phyloP scores from a whole-genome alignment of 92 coral and sea anemone species.

The Scolanthus callimorphus region DNA sequence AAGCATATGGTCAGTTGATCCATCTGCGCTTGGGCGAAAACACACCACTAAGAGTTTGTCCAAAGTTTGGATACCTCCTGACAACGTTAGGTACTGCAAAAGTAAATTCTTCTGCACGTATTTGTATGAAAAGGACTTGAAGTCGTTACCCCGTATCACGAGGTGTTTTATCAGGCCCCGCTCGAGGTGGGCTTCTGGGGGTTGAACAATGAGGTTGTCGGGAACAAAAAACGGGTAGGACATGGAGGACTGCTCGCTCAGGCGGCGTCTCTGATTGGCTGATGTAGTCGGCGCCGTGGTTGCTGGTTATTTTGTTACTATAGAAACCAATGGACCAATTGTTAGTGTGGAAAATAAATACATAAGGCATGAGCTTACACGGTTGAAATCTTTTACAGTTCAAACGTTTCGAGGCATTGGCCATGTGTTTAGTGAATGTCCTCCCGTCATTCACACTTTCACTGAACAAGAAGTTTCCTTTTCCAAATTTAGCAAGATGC shows the following conservation, averaged over 20 bases:
- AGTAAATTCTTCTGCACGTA: conserved; percentile 57
- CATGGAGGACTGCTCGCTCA: conserved; percentile 3
- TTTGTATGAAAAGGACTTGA: conserved; percentile 51
- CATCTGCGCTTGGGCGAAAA: conserved; percentile 35
- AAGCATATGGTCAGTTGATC: conserved; percentile 14
- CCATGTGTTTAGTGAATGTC: too few species aligned
- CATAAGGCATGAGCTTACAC: too few species aligned
- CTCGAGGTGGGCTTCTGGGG: conserved; percentile 54
- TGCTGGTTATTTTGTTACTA: too few species aligned
- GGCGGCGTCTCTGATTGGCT: background rate
- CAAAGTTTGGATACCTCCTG: conserved; percentile 37
- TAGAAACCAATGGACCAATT: too few species aligned
- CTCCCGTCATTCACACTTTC: too few species aligned
- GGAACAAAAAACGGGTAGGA: conserved; percentile 57
- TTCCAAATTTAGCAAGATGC: too few species aligned
- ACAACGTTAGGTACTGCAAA: conserved; percentile 52
- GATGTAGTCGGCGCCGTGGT: too few species aligned
- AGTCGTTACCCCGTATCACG: conserved; percentile 45
- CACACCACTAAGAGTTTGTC: conserved; percentile 62
- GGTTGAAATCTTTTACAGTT: too few species aligned
- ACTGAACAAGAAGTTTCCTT: too few species aligned
- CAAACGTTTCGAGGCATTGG: too few species aligned
- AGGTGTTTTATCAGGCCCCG: conserved; percentile 52
- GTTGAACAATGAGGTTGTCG: conserved; percentile 47
- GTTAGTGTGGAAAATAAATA: too few species aligned